phyloP scores from a whole-genome alignment of 2,797 vertebrate species.

The Pseudochirops cupreus region DNA sequence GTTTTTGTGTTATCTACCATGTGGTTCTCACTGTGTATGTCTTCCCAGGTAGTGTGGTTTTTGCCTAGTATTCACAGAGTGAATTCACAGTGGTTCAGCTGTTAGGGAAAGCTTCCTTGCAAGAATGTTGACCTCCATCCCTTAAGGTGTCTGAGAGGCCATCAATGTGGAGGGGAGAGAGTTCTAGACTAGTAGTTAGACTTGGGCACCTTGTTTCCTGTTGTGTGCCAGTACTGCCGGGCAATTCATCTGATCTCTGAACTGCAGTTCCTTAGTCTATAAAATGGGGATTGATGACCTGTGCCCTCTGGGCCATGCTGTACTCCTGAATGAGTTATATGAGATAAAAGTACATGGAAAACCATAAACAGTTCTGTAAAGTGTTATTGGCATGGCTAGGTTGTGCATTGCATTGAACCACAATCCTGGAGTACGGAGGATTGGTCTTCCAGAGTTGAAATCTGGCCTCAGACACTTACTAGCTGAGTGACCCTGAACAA shows the following conservation, averaged over 20 bases:
- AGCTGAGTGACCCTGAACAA: not conserved
- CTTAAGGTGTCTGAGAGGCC: conserved; percentile 55
- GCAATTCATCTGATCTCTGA: conserved; percentile 38
- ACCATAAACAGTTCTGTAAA: not conserved
- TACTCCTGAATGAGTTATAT: not conserved
- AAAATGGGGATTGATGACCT: not conserved
- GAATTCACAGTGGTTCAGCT: conserved; percentile 6
- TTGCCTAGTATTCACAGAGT: conserved; percentile 32
- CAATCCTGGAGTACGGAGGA: not conserved
- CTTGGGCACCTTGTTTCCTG: conserved; percentile 11
- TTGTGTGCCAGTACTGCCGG: conserved; percentile 14
- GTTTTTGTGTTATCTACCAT: not conserved
- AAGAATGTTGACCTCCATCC: conserved; percentile 38
- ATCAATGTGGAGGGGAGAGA: conserved; percentile 10
- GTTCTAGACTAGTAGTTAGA: not conserved
- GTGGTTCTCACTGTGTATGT: conserved; percentile 8
- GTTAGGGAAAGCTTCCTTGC: conserved; percentile 32
- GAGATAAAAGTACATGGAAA: not conserved
- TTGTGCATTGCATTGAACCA: not conserved
- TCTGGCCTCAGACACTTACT: not conserved
- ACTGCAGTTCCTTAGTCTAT: conserved; percentile 22
- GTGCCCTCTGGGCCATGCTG: not conserved
- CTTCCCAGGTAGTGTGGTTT: conserved; percentile 34
- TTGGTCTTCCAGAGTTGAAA: not conserved
- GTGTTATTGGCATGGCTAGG: not conserved